Evolutionary conservation across 2,797 vertebrate genomes (phyloP).

Genomic region (Propithecus deckenii): DNA sequence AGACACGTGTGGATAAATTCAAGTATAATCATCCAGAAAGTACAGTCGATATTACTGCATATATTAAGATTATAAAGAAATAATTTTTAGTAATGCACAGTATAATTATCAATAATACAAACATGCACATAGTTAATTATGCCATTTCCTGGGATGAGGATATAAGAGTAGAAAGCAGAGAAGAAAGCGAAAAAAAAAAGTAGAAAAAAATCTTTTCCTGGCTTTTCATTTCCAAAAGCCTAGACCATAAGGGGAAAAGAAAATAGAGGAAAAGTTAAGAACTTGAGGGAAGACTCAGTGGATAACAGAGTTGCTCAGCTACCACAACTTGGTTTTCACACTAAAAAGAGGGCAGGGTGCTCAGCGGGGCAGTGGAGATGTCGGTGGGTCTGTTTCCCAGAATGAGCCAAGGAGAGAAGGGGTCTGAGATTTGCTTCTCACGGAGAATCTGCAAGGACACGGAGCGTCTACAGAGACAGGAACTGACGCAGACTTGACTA

Average conservation of each 20-base stretch:
- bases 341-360: not conserved
- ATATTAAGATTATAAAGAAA: not conserved
- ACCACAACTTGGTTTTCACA: not conserved
- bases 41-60: not conserved
- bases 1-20: rapidly evolving
- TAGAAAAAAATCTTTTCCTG: not conserved
- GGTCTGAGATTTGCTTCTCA: not conserved
- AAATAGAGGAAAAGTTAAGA: not conserved
- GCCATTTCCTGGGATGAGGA: not conserved
- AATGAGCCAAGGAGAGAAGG: not conserved
- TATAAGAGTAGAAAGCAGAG: not conserved
- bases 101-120: no score
- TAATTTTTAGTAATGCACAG: not conserved
- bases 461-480: not conserved
- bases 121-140: rapidly evolving
- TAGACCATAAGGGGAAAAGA: no score
- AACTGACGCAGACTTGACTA: rapidly evolving
- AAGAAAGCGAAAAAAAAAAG: not conserved
- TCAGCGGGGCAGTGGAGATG: rapidly evolving
- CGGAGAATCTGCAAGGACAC: rapidly evolving
- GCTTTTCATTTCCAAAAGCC: not conserved
- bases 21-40: not conserved
- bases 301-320: not conserved
- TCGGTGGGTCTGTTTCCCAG: no score
- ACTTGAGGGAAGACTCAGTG: no score